Evolutionary conservation across 2,113 vertebrate genomes (phyloP).

Genomic region (Pavo muticus): DNA sequence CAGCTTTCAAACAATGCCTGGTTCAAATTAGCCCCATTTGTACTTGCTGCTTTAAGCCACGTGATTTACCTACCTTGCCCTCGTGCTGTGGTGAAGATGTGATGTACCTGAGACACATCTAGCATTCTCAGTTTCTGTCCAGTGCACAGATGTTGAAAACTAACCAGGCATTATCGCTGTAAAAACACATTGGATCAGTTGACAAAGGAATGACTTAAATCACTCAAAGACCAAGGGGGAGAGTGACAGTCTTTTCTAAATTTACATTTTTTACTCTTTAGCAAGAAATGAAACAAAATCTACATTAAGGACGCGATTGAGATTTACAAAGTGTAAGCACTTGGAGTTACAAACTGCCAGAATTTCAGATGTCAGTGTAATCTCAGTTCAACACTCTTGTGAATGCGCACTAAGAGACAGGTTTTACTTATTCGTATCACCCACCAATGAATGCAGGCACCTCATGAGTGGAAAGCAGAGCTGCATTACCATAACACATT

Average conservation of each 20-base stretch:
- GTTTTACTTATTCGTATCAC: constrained; percentile 74
- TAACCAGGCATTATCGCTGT: constrained; percentile 28
- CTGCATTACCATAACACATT: constrained; percentile 71
- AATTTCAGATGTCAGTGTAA: constrained; percentile 74
- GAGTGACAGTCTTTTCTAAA: constrained; percentile 70
- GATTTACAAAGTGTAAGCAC: constrained; percentile 74
- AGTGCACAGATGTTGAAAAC: constrained; percentile 34
- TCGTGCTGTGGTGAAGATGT: neutral
- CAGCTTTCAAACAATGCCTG: constrained; percentile 42
- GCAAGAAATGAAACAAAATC: constrained; percentile 69
- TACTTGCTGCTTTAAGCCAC: constrained; percentile 23
- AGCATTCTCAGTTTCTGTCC: constrained; percentile 48
- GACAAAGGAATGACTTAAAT: constrained; percentile 68
- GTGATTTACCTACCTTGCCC: neutral
- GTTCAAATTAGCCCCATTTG: constrained; percentile 14
- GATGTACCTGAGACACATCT: neutral
- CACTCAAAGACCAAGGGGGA: constrained; percentile 65
- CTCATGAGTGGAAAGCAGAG: constrained; percentile 60
- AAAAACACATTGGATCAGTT: constrained; percentile 43
- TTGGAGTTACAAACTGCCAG: constrained; percentile 72
- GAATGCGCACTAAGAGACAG: constrained; percentile 69
- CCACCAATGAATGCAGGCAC: constrained; percentile 74
- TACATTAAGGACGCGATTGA: constrained; percentile 71
- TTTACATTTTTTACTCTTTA: constrained; percentile 72
- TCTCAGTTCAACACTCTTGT: constrained; percentile 72